phyloP scores from a whole-genome alignment of 2,888 invertebrate genomes.

The Sycophila texana region DNA sequence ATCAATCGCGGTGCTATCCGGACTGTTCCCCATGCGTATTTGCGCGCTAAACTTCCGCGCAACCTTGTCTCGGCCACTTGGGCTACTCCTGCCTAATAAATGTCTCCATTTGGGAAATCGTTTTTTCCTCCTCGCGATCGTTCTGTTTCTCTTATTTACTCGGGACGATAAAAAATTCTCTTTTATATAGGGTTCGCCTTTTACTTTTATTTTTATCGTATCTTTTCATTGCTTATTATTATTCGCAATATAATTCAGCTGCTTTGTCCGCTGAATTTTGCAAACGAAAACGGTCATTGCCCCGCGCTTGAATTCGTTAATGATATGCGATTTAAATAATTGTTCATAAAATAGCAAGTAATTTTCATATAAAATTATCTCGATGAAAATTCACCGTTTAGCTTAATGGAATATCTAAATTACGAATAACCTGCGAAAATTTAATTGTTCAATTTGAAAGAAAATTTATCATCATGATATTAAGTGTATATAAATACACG shows the following conservation, averaged over 20 bases:
- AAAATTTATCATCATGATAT: too few species aligned
- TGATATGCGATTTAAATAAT: too few species aligned
- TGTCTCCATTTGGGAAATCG: slow-evolving; percentile 11
- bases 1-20: slow-evolving; percentile 46
- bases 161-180: not conserved
- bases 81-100: not conserved
- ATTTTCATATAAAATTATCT: too few species aligned
- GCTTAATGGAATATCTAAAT: too few species aligned
- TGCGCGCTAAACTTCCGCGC: not conserved
- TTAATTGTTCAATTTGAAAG: too few species aligned
- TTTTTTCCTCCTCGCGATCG: not conserved
- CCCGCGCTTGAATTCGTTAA: too few species aligned
- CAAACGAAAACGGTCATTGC: not conserved
- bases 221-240: not conserved
- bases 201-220: not conserved
- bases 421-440: too few species aligned
- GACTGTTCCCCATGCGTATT: not conserved
- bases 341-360: too few species aligned
- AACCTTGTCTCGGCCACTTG: not conserved
- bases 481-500: too few species aligned
- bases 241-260: not conserved
- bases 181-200: not conserved
- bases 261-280: not conserved
- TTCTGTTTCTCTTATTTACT: not conserved
- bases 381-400: too few species aligned